Conservation (phyloP, 1,140 invertebrate species). For the Polypedilum vanderplanki region DNA sequence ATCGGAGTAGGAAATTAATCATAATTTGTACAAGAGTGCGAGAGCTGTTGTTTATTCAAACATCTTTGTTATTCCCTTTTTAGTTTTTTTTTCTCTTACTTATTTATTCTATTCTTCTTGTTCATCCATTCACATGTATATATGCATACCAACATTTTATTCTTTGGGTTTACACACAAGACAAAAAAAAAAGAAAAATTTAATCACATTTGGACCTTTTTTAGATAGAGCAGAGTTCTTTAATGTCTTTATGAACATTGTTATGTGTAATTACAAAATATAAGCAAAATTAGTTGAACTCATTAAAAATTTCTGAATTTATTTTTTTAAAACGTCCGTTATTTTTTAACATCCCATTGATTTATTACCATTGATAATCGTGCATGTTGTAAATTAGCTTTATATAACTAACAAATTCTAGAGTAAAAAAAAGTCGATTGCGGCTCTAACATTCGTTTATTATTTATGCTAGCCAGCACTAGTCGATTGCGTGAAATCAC, state of each 20-base stretch:
- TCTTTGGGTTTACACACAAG: background rate
- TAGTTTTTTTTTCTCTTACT: background rate
- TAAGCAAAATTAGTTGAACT: too few relatives aligned
- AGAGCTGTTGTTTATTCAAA: conserved; percentile 18
- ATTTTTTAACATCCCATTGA: too few relatives aligned
- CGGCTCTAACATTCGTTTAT: background rate
- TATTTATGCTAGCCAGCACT: background rate
- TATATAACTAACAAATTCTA: background rate
- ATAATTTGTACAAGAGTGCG: conserved; percentile 17
- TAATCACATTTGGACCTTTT: conserved; percentile 6
- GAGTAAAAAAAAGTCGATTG: too few relatives aligned
- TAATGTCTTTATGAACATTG: too few relatives aligned
- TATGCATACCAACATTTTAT: background rate
- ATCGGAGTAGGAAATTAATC: background rate
- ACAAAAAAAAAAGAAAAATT: background rate
- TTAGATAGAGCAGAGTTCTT: background rate
- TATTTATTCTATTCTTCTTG: background rate
- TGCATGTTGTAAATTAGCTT: background rate
- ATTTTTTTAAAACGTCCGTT: too few relatives aligned
- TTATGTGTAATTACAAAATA: too few relatives aligned
- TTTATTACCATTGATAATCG: background rate
- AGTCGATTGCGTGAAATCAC: background rate
- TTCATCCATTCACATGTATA: background rate
- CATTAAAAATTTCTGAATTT: too few relatives aligned
- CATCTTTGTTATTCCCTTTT: conserved; percentile 2